Evolutionary conservation across 2,888 invertebrate genomes (phyloP).

Genomic region (Bruchidius siliquastri): DNA sequence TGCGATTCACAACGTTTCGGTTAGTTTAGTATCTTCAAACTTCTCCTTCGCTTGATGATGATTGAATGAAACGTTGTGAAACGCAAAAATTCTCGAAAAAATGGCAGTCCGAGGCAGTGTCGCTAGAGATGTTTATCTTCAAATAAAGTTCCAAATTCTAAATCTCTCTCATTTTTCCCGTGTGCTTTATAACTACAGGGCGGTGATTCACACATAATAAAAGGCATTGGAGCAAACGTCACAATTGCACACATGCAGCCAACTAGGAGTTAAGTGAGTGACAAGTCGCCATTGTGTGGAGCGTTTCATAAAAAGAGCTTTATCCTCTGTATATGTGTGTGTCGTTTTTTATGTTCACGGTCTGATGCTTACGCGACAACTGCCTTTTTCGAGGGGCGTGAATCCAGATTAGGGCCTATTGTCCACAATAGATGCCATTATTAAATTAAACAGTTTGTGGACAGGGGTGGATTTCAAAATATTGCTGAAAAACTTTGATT

Average conservation of each 20-base stretch:
- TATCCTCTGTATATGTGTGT: background rate
- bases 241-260: background rate
- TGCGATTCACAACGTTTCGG: too few species aligned
- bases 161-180: too few species aligned
- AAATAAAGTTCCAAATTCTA: too few species aligned
- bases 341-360: conserved; percentile 32
- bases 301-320: background rate
- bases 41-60: too few species aligned
- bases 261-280: background rate
- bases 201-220: background rate
- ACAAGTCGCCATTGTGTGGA: background rate
- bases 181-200: background rate
- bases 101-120: too few species aligned
- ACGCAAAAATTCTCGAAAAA: too few species aligned
- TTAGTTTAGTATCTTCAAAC: too few species aligned
- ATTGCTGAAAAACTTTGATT: background rate
- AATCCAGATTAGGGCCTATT: conserved; percentile 39
- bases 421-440: conserved; percentile 32
- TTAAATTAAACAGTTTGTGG: conserved; percentile 37
- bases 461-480: background rate
- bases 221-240: background rate
- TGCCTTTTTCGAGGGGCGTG: conserved; percentile 36
- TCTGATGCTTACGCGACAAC: conserved; percentile 32
- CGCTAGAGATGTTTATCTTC: too few species aligned
- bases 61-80: too few species aligned